These are phyloP conservation scores for Boleophthalmus pectinirostris DNA, from an alignment of 2,113 vertebrate genomes.

Conservation along the genomic window DNA sequence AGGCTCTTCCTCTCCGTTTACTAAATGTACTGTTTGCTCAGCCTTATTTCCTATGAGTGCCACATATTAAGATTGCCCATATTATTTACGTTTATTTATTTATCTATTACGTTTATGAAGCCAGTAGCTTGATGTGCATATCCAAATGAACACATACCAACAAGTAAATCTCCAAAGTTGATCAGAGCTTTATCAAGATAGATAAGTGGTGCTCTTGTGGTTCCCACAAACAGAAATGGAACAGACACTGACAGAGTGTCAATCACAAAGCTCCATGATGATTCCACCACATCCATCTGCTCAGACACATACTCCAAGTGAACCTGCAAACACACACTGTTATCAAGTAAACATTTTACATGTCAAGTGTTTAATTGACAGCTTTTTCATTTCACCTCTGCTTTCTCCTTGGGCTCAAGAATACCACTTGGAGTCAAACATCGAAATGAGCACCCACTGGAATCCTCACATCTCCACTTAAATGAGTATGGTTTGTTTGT, in stretches of 20 bases:
- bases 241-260: constrained; percentile 78
- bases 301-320: constrained; percentile 82
- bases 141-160: constrained; percentile 72
- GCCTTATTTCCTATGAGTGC: constrained; percentile 70
- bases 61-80: neutral
- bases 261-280: constrained; percentile 86
- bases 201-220: constrained; percentile 77
- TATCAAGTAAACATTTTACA: neutral
- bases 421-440: constrained; percentile 80
- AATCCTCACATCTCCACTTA: constrained; percentile 82
- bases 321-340: constrained; percentile 70
- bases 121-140: neutral
- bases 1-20: constrained; percentile 80
- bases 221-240: constrained; percentile 87
- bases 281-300: constrained; percentile 80
- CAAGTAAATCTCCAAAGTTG: constrained; percentile 79
- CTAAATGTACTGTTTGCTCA: constrained; percentile 71
- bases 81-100: neutral
- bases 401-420: constrained; percentile 82
- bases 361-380: neutral
- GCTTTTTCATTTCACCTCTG: constrained; percentile 72
- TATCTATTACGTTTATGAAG: neutral
- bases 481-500: constrained; percentile 81
- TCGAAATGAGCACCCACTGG: constrained; percentile 68
- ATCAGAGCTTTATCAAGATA: constrained; percentile 81